Percentiles rank a stretch among this genome's conserved stretches.
Conservation (phyloP, 2,888 invertebrate species). For the Halictus quadricinctus region DNA sequence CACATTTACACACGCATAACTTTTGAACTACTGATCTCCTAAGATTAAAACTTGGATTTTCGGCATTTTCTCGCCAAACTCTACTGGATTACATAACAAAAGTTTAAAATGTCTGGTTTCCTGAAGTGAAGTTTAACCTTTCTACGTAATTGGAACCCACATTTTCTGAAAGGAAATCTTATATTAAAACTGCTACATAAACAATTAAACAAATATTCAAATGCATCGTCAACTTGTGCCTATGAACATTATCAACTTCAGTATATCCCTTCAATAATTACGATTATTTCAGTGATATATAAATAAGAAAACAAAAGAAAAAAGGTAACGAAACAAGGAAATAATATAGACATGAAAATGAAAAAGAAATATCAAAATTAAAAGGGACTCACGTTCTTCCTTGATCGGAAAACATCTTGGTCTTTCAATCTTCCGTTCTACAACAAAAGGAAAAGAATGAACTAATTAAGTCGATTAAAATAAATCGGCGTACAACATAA, state of each 20-base stretch:
- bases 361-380: slow-evolving; percentile 62
- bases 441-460: slow-evolving; percentile 74
- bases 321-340: not conserved
- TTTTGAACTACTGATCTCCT: too few species aligned
- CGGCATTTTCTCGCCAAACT: too few species aligned
- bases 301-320: not conserved
- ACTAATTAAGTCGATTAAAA: slow-evolving; percentile 58
- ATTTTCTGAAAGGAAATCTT: not conserved
- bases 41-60: too few species aligned
- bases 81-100: too few species aligned
- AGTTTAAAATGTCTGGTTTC: too few species aligned
- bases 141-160: not conserved
- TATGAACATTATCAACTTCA: not conserved
- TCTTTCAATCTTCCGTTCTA: slow-evolving; percentile 73
- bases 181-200: not conserved
- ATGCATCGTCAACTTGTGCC: not conserved
- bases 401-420: slow-evolving; percentile 73
- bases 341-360: not conserved
- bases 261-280: not conserved
- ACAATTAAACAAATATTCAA: not conserved
- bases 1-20: too few species aligned
- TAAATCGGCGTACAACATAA: slow-evolving; percentile 45
- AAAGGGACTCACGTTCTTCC: slow-evolving; percentile 76
- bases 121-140: too few species aligned
- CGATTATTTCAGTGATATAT: not conserved